Conservation (phyloP, 2,888 invertebrate species). For the Xestia xanthographa region DNA sequence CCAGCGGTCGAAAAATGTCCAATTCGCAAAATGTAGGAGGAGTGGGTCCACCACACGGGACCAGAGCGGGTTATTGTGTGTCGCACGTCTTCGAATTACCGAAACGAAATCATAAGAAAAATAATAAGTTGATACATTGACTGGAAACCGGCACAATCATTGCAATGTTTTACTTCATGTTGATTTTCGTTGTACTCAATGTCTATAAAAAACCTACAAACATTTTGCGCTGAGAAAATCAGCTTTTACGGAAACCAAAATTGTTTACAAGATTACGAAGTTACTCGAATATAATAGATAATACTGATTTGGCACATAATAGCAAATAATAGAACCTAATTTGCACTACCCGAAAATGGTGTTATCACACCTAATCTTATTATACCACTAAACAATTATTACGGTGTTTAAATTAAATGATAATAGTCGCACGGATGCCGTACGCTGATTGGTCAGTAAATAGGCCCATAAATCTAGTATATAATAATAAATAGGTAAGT, state of each 20-base stretch:
- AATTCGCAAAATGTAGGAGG: too few relatives aligned
- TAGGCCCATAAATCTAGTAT: conserved; percentile 53
- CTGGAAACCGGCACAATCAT: background rate
- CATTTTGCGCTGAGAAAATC: background rate
- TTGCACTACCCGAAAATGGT: conserved; percentile 26
- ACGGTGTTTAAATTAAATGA: conserved; percentile 31
- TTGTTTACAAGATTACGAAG: background rate
- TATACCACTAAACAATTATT: conserved; percentile 34
- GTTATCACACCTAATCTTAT: conserved; percentile 18
- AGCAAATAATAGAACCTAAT: conserved; percentile 30
- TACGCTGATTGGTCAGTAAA: conserved; percentile 49
- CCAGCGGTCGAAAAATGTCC: too few relatives aligned
- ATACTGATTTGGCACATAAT: conserved; percentile 27
- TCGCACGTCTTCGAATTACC: background rate
- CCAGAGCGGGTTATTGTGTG: background rate
- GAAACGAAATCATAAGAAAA: background rate
- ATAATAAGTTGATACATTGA: too few relatives aligned
- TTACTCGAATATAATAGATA: conserved; percentile 4
- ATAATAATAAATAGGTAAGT: conserved; percentile 41
- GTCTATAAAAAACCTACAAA: background rate
- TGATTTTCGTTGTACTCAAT: background rate
- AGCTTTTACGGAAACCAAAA: background rate
- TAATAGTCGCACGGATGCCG: conserved; percentile 39
- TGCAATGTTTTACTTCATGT: background rate
- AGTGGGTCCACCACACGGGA: background rate